Evolutionary conservation across 2,888 invertebrate genomes (phyloP).

Genomic region (Drosophila vallismaia): DNA sequence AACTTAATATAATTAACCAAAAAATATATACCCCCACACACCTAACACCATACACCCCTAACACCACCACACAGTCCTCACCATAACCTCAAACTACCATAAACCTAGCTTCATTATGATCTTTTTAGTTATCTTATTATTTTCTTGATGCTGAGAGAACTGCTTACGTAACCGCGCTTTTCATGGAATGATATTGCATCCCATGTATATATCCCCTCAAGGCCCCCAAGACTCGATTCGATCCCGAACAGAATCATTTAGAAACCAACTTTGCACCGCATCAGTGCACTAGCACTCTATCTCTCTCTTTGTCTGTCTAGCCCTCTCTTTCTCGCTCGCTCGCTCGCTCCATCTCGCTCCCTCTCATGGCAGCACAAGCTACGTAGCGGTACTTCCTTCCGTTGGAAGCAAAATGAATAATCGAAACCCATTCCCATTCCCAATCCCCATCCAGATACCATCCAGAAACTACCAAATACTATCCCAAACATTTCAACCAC

Average conservation of each 20-base stretch:
- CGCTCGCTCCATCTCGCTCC: constrained; percentile 22
- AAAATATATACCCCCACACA: neutral
- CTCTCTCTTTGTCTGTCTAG: neutral
- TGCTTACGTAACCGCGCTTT: constrained; percentile 35
- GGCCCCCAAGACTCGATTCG: neutral
- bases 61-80: neutral
- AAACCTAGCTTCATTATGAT: neutral
- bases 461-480: too few relatives aligned
- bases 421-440: neutral
- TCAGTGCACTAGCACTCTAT: constrained; percentile 17
- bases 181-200: constrained; percentile 18
- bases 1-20: constrained; percentile 31
- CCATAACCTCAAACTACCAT: neutral
- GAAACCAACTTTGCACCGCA: constrained; percentile 28
- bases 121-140: constrained; percentile 14
- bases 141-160: constrained; percentile 17
- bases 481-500: constrained; percentile 26
- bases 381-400: constrained; percentile 23
- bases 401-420: neutral
- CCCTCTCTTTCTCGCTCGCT: neutral
- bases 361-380: constrained; percentile 37
- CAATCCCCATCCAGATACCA: neutral
- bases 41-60: neutral
- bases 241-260: constrained; percentile 23
- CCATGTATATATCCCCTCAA: constrained; percentile 20